A percentile compares a stretch with the other conserved stretches of the same genome.
These are phyloP conservation scores for Imbricaverruca yamaguchii DNA, from an alignment of 2,888 invertebrate genomes.

Conservation along the genomic window DNA sequence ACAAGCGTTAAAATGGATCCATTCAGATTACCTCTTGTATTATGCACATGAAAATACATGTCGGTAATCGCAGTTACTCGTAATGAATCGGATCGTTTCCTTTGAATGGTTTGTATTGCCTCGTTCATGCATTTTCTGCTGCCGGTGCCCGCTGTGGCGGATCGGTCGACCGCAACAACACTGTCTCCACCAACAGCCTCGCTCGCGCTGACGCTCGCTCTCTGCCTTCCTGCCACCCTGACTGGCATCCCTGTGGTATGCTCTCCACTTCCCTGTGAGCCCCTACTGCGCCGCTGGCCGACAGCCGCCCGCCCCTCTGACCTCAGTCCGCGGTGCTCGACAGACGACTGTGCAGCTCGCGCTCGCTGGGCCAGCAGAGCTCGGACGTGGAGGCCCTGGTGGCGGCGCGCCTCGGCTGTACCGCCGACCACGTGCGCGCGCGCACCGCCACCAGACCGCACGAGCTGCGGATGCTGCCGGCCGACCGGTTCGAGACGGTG, in stretches of 20 bases:
- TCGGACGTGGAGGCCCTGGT: not conserved
- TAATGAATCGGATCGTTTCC: too few relatives aligned
- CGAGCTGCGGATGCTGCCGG: not conserved
- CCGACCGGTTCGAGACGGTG: not conserved
- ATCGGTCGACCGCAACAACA: too few relatives aligned
- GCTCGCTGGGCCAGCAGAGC: not conserved
- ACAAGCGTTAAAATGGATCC: too few relatives aligned
- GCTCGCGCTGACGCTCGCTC: not conserved
- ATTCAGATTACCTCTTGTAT: too few relatives aligned
- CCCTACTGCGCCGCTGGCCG: not conserved
- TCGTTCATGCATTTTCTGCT: too few relatives aligned
- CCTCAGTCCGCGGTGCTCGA: not conserved
- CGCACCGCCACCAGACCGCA: not conserved
- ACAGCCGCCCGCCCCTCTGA: not conserved
- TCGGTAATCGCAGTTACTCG: too few relatives aligned
- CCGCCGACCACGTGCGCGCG: not conserved
- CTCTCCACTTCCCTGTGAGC: too few relatives aligned
- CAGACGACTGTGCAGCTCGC: not conserved
- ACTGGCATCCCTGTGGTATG: not conserved
- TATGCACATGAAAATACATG: too few relatives aligned
- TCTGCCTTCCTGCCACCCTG: not conserved
- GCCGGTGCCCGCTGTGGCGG: too few relatives aligned
- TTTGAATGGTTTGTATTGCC: too few relatives aligned
- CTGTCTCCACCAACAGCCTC: too few relatives aligned
- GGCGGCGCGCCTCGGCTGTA: not conserved